These are phyloP conservation scores for Lottia scabra DNA, from an alignment of 2,888 invertebrate genomes.

Conservation along the genomic window DNA sequence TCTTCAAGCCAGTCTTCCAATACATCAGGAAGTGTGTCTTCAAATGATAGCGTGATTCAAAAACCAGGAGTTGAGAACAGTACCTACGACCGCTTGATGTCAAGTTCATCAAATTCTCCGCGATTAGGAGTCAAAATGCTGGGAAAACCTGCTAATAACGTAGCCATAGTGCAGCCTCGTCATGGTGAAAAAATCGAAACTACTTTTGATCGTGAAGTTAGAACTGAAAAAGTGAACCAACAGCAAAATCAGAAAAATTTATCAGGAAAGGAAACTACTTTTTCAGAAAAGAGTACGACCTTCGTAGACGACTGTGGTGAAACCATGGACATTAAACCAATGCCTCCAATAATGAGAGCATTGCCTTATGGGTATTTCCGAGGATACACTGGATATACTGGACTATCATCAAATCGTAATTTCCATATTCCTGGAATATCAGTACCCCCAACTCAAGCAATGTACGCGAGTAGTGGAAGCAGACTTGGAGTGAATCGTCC, in stretches of 20 bases:
- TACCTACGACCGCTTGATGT: background rate
- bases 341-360: conserved; percentile 82
- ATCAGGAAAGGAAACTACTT: conserved; percentile 49
- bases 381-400: conserved; percentile 51
- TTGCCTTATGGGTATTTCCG: conserved; percentile 59
- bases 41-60: conserved; percentile 61
- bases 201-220: conserved; percentile 63
- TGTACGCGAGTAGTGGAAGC: conserved; percentile 49
- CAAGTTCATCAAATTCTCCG: conserved; percentile 49
- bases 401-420: conserved; percentile 45
- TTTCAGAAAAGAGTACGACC: conserved; percentile 73
- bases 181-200: conserved; percentile 65
- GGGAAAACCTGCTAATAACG: conserved; percentile 54
- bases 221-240: conserved; percentile 54
- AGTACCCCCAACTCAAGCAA: conserved; percentile 52
- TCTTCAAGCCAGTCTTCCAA: conserved; percentile 18
- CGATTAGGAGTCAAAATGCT: conserved; percentile 58
- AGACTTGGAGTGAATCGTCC: conserved; percentile 59
- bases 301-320: conserved; percentile 73
- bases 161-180: conserved; percentile 59
- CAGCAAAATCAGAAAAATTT: conserved; percentile 29
- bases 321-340: conserved; percentile 84
- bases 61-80: conserved; percentile 27
- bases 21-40: conserved; percentile 49
- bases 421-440: conserved; percentile 57